A percentile compares a stretch with the other conserved stretches of the same genome.
phyloP scores from a whole-genome alignment of 2,888 invertebrate genomes.

The Orthosia incerta region DNA sequence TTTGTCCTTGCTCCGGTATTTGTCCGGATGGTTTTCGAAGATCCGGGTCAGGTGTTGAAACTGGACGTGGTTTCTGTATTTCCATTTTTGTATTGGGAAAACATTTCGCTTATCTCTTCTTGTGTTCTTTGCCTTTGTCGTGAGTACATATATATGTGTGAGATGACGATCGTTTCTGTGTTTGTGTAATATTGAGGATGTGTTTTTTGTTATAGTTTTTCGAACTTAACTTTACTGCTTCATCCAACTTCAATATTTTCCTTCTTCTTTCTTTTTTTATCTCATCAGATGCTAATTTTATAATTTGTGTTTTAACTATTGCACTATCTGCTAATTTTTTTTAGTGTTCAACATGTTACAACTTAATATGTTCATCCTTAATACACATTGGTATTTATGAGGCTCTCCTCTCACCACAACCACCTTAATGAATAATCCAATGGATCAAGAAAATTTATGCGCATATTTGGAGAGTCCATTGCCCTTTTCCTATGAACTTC shows the following conservation, averaged over 20 bases:
- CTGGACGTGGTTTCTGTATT: constrained; percentile 35
- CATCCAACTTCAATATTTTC: background rate
- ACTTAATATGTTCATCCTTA: constrained; percentile 1
- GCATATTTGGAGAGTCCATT: constrained; percentile 49
- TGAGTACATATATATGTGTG: background rate
- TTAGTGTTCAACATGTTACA: background rate
- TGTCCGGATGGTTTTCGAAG: constrained; percentile 63
- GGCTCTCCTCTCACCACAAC: constrained; percentile 26
- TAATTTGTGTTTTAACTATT: background rate
- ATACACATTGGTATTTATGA: constrained; percentile 13
- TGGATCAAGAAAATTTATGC: constrained; percentile 48
- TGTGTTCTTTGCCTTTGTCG: background rate
- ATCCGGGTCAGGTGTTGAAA: constrained; percentile 70
- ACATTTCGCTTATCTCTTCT: constrained; percentile 21
- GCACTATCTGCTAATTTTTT: background rate
- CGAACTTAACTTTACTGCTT: background rate
- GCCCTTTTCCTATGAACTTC: constrained; percentile 41
- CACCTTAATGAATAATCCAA: constrained; percentile 3
- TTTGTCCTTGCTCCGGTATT: constrained; percentile 75
- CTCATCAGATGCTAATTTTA: background rate
- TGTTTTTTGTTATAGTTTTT: background rate
- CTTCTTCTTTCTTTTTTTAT: background rate
- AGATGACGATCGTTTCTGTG: background rate
- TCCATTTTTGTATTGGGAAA: constrained; percentile 36
- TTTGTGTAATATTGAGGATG: background rate